phyloP scores from a whole-genome alignment of 2,888 invertebrate genomes.

The Micropterix aruncella region DNA sequence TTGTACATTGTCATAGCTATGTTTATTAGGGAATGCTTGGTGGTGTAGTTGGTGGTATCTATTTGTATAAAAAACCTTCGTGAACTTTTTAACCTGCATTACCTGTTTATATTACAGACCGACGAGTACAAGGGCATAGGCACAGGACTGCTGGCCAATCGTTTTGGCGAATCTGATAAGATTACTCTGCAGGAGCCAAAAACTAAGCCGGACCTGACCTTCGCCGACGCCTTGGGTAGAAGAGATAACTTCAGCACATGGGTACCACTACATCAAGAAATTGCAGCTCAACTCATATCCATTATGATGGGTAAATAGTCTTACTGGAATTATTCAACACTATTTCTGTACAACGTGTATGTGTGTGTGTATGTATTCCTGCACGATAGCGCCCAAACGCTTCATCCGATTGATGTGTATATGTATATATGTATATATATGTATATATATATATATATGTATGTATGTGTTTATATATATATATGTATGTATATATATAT shows the following conservation, averaged over 20 bases:
- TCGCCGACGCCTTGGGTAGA: conserved; percentile 40
- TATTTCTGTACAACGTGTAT: too few relatives aligned
- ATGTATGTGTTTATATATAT: neutral
- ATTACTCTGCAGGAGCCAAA: conserved; percentile 39
- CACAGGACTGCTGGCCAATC: conserved; percentile 40
- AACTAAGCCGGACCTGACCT: conserved; percentile 38
- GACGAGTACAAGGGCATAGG: conserved; percentile 38
- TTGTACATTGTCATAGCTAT: too few relatives aligned
- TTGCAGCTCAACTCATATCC: conserved; percentile 56
- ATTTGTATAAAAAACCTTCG: neutral
- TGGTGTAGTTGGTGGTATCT: too few relatives aligned
- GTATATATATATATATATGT: neutral
- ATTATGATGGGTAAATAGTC: conserved; percentile 53
- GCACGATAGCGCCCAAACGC: too few relatives aligned
- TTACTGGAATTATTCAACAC: too few relatives aligned
- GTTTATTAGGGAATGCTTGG: too few relatives aligned
- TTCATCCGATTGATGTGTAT: too few relatives aligned
- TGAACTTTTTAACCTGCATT: neutral
- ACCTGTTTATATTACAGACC: conserved; percentile 9
- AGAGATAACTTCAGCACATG: conserved; percentile 62
- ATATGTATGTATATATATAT: neutral
- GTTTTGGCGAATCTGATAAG: conserved; percentile 36
- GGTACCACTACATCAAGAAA: conserved; percentile 51
- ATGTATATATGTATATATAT: too few relatives aligned
- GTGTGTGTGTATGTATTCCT: too few relatives aligned